phyloP scores from a whole-genome alignment of 2,888 invertebrate species.

The Andrena flavipes region DNA sequence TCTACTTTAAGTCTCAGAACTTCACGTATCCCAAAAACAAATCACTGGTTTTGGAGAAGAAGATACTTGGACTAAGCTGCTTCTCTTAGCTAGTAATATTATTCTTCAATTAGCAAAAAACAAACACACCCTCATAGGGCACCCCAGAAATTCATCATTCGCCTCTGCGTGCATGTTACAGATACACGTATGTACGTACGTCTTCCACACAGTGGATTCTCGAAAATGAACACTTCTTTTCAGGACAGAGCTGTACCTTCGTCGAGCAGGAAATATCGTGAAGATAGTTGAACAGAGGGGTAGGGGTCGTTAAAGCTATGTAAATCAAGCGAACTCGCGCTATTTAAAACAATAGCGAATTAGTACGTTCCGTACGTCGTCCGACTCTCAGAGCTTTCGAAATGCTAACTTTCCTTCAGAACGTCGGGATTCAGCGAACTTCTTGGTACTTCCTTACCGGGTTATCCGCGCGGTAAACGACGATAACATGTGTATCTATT shows the following conservation, averaged over 20 bases:
- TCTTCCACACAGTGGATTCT: conserved; percentile 56
- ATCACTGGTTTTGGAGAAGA: no score
- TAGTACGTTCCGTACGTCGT: neutral
- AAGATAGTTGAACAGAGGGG: neutral
- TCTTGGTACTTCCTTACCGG: no score
- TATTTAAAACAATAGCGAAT: conserved; percentile 53
- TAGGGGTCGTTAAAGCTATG: neutral
- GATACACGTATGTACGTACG: conserved; percentile 42
- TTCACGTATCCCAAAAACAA: no score
- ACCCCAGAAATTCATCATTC: conserved; percentile 31
- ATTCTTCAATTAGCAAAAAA: neutral
- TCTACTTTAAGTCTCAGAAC: no score
- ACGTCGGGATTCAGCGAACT: neutral
- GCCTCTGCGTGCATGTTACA: conserved; percentile 40
- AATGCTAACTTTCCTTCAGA: neutral
- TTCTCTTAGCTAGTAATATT: conserved; percentile 16
- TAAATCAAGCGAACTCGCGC: conserved; percentile 24
- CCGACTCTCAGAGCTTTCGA: neutral
- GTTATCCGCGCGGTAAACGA: neutral
- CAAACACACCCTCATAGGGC: neutral
- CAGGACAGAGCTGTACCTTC: conserved; percentile 57
- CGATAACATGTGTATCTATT: conserved; percentile 26
- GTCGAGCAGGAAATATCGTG: conserved; percentile 49
- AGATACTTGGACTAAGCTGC: neutral
- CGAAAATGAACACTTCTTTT: conserved; percentile 65